Evolutionary conservation across 23 tunicate genomes (phyloP).

Genomic region (Halocynthia roretzi): DNA sequence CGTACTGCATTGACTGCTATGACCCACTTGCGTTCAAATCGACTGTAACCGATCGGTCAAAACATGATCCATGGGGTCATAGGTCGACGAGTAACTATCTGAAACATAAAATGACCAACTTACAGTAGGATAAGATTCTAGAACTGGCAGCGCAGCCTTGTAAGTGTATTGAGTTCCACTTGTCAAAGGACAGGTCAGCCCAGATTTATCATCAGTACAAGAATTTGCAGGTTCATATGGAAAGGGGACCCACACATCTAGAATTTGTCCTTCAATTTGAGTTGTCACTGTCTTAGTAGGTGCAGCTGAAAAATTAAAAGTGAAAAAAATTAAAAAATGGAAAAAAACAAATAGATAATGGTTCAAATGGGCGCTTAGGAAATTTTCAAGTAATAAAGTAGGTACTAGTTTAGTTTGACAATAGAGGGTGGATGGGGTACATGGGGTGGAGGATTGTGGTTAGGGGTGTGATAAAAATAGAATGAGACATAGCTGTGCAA

Average conservation of each 20-base stretch:
- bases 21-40: no score
- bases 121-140: slow-evolving; percentile 5
- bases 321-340: not conserved
- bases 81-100: not conserved
- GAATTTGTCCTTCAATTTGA: not conserved
- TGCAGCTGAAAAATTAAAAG: not conserved
- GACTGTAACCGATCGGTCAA: no score
- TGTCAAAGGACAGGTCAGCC: slow-evolving; percentile 2
- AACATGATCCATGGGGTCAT: not conserved
- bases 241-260: slow-evolving; percentile 4
- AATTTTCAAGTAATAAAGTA: no score
- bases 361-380: no score
- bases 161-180: not conserved
- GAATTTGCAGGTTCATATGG: slow-evolving; percentile 19
- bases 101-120: not conserved
- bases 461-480: no score
- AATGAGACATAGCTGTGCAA: no score
- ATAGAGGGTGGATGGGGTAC: no score
- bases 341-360: not conserved
- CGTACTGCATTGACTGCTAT: no score
- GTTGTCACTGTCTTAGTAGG: no score
- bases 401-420: no score
- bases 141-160: slow-evolving; percentile 13
- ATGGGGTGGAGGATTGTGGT: no score
- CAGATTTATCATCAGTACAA: slow-evolving; percentile 7